phyloP scores from a whole-genome alignment of 2,113 vertebrate genomes.

The Xiphophorus maculatus region DNA sequence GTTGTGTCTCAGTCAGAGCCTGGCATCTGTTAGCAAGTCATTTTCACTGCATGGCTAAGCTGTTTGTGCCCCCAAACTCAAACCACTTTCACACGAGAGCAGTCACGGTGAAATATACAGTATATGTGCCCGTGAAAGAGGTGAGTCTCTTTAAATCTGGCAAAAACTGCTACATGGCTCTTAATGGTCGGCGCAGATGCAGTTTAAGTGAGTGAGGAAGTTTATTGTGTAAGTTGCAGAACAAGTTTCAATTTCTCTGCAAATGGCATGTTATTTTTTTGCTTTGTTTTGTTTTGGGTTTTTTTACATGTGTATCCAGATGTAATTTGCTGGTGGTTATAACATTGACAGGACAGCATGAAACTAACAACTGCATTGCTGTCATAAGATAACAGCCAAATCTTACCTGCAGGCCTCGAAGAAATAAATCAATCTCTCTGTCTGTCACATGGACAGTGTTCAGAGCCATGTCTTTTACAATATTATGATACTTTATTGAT shows the following conservation, averaged over 20 bases:
- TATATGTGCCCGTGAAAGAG: constrained; percentile 13
- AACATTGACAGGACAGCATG: constrained; percentile 21
- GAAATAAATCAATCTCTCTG: constrained; percentile 32
- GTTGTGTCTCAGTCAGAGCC: constrained; percentile 66
- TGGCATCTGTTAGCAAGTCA: constrained; percentile 75
- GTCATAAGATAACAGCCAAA: constrained; percentile 29
- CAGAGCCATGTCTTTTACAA: constrained; percentile 45
- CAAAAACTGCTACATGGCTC: neutral
- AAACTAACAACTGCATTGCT: constrained; percentile 16
- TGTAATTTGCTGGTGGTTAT: constrained; percentile 17
- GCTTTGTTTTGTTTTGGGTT: too few species aligned
- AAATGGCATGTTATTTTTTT: neutral
- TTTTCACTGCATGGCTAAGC: constrained; percentile 66
- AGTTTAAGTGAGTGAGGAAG: neutral
- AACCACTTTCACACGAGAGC: constrained; percentile 68
- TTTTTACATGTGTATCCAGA: constrained; percentile 3
- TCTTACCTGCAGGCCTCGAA: constrained; percentile 29
- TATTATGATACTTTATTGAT: constrained; percentile 58
- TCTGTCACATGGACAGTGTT: constrained; percentile 33
- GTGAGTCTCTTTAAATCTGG: constrained; percentile 18
- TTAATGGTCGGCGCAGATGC: constrained; percentile 5
- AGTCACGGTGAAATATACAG: constrained; percentile 1
- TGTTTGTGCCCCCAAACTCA: constrained; percentile 68
- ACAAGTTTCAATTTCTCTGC: neutral
- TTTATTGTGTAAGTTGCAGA: constrained; percentile 1